phyloP scores from a whole-genome alignment of 53 echinoderm and acorn worm species.

The Crossaster papposus region DNA sequence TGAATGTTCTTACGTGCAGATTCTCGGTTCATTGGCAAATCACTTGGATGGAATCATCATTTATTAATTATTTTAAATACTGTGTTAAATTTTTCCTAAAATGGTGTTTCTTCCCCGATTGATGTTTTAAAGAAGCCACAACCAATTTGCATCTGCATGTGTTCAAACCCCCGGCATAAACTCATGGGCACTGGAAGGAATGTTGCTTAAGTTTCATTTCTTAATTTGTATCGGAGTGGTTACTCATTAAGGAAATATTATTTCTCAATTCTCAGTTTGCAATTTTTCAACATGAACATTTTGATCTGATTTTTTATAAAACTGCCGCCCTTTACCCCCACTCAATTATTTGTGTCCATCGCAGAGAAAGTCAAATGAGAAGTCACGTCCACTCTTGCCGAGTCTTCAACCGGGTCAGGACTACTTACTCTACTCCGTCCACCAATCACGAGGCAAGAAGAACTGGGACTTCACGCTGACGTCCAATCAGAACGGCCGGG shows the following conservation, averaged over 20 bases:
- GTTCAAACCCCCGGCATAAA: too few relatives aligned
- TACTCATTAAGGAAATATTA: too few relatives aligned
- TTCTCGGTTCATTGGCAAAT: neutral
- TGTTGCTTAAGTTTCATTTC: too few relatives aligned
- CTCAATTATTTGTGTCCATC: too few relatives aligned
- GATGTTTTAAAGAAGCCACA: too few relatives aligned
- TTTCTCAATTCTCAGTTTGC: too few relatives aligned
- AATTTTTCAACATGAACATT: too few relatives aligned
- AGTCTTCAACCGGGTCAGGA: constrained; percentile 65
- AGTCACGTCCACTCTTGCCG: constrained; percentile 23
- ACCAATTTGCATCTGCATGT: too few relatives aligned
- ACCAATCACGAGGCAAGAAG: constrained; percentile 56
- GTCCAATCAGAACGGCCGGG: constrained; percentile 59
- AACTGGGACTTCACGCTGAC: constrained; percentile 73
- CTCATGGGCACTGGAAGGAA: too few relatives aligned
- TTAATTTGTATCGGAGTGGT: too few relatives aligned
- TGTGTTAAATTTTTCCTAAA: neutral
- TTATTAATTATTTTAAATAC: neutral
- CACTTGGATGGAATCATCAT: neutral
- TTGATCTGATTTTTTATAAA: neutral
- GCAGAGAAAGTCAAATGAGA: constrained; percentile 25
- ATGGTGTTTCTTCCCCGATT: too few relatives aligned
- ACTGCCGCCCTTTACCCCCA: neutral
- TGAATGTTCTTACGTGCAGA: neutral
- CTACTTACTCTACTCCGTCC: constrained; percentile 55